Base-by-base conservation (phyloP, 2,797 vertebrate species). In the Crossoptilon crossoptilon region DNA sequence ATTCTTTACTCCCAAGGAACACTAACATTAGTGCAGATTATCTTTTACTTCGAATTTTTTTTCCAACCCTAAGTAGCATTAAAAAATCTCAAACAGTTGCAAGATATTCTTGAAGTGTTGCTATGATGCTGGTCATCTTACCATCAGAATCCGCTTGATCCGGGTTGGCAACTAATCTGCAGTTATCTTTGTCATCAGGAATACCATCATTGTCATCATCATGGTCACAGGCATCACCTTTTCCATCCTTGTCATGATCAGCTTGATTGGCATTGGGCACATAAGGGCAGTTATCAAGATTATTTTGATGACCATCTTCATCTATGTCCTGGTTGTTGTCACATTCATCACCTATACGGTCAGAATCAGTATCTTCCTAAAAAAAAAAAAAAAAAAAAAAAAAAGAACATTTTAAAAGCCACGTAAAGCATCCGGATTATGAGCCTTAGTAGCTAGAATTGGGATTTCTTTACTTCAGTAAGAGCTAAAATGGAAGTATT, bases 241-340 rank as follows among this genome's bases (percentile, higher is more conserved):
- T 99, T 93, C 99, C 99, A 35, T 99, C 99, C 87, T 99, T 99
- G 95, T 99, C 99, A 6, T 99, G 99, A 96, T 99, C 99, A 9
- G 98, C 99, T 97, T 99, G 99, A 97, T 99, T 99, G 91, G 99
- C 98, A 35, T 99, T 99, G 59, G 99, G 95, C 88, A 99, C 99
- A 66, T 99, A 99, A 33, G 99, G 99, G 75, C 99, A 99, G 96
- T 99, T 99, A 98, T 99, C 99, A 96, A 99, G 97, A 90, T 99
- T 99, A 98, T 99, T 99, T 97, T 99, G 99, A 97, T 99, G 99
- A 48, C 99, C 99, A 11, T 99, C 99, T 93, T 99, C 99, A 48
- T 99, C 99, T 91, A 99, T 99, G 96, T 99, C 99, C 96, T 99
- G 98, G 95, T 99, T 99, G 97, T 97, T 99, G 97, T 99, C 99